Conservation (phyloP, 1,140 invertebrate genomes). For the Drosophila insularis region DNA sequence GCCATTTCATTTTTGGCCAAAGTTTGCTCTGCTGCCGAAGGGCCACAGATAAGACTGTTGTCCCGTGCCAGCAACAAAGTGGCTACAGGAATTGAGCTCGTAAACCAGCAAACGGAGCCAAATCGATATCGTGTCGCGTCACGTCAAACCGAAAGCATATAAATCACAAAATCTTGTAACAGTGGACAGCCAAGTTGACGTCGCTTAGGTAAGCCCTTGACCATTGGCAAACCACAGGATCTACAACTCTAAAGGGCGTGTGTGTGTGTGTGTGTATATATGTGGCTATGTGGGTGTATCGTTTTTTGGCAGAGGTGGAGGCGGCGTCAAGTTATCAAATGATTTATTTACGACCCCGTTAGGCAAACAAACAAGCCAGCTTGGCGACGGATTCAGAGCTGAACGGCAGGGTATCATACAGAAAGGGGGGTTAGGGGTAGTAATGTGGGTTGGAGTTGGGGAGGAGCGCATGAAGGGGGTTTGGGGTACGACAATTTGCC, state of each 20-base stretch:
- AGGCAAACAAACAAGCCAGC: conserved; percentile 72
- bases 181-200: conserved; percentile 56
- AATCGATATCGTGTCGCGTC: conserved; percentile 47
- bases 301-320: conserved; percentile 15
- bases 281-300: conserved; percentile 23
- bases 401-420: neutral
- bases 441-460: too few relatives aligned
- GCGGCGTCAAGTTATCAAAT: conserved; percentile 78
- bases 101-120: conserved; percentile 42
- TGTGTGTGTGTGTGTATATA: conserved; percentile 15
- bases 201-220: conserved; percentile 73
- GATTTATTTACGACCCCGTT: conserved; percentile 77
- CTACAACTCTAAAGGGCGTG: conserved; percentile 10
- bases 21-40: conserved; percentile 53
- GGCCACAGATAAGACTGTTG: conserved; percentile 56
- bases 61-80: conserved; percentile 50
- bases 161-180: conserved; percentile 78
- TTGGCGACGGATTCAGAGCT: conserved; percentile 18
- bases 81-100: conserved; percentile 51
- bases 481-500: conserved; percentile 61
- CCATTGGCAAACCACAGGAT: conserved; percentile 33
- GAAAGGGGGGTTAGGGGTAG: neutral
- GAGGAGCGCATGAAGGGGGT: neutral
- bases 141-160: conserved; percentile 75
- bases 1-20: conserved; percentile 56